Percentiles rank a stretch among this genome's conserved stretches.
Conservation (phyloP, 2,888 invertebrate genomes). For the Teinopalpus imperialis region DNA sequence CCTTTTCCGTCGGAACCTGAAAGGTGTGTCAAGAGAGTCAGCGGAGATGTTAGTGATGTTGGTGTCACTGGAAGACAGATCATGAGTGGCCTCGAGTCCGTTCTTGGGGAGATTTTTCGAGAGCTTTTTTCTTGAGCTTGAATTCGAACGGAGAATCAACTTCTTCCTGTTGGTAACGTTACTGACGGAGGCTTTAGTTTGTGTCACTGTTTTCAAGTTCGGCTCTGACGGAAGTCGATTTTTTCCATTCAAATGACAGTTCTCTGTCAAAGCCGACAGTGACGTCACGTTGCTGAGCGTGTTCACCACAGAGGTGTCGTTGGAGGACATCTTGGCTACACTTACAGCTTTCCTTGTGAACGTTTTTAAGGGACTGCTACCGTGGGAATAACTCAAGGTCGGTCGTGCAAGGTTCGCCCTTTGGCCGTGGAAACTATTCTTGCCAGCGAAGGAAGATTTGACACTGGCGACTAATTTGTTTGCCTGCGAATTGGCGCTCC, state of each 20-base stretch:
- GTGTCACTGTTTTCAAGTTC: slow-evolving; percentile 53
- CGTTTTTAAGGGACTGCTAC: slow-evolving; percentile 62
- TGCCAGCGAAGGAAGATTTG: slow-evolving; percentile 59
- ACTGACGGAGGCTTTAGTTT: slow-evolving; percentile 44
- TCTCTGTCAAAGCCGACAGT: slow-evolving; percentile 68
- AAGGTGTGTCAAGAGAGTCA: slow-evolving; percentile 71
- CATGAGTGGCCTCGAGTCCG: slow-evolving; percentile 61
- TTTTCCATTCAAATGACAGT: slow-evolving; percentile 73
- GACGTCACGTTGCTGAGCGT: slow-evolving; percentile 64
- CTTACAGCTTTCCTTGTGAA: slow-evolving; percentile 60
- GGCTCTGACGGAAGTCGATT: slow-evolving; percentile 67
- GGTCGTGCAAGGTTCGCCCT: slow-evolving; percentile 71
- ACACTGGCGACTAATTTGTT: slow-evolving; percentile 48
- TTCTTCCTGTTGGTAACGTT: slow-evolving; percentile 63
- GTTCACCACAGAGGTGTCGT: slow-evolving; percentile 50
- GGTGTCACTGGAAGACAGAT: slow-evolving; percentile 74
- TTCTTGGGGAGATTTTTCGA: slow-evolving; percentile 59
- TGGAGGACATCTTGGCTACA: slow-evolving; percentile 47
- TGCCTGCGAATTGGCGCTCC: slow-evolving; percentile 67
- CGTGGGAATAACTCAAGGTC: slow-evolving; percentile 57
- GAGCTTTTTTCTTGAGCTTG: slow-evolving; percentile 66
- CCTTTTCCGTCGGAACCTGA: slow-evolving; percentile 69
- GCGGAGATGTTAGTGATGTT: slow-evolving; percentile 74
- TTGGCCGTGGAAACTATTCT: slow-evolving; percentile 70
- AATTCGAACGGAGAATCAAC: slow-evolving; percentile 66